These are phyloP conservation scores for Zosterops pallidus DNA, from an alignment of 2,113 vertebrate genomes.

Conservation along the genomic window DNA sequence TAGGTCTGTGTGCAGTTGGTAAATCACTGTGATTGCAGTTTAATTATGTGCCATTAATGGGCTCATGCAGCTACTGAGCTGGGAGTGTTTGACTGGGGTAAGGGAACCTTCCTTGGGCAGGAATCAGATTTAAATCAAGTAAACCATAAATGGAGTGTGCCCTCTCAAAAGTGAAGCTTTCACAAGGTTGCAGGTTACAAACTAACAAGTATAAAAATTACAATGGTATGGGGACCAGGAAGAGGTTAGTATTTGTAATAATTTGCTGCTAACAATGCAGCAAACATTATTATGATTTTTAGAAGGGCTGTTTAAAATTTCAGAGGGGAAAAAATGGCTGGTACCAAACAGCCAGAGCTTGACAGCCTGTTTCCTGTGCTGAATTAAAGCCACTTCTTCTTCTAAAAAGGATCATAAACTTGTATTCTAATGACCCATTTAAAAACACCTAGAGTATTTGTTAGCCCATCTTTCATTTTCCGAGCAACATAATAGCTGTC, in stretches of 20 bases:
- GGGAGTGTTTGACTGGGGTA: not conserved
- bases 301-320: not conserved
- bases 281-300: not conserved
- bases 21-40: not conserved
- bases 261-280: not conserved
- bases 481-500: not conserved
- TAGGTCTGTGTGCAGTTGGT: not conserved
- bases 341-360: not conserved
- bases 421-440: not conserved
- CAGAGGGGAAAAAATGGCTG: not conserved
- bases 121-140: not conserved
- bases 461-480: not conserved
- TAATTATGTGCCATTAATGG: constrained; percentile 2
- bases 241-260: not conserved
- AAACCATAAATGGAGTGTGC: not conserved
- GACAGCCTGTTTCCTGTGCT: not conserved
- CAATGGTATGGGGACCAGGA: not conserved
- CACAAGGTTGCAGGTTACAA: not conserved
- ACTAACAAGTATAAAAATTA: not conserved
- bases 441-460: not conserved
- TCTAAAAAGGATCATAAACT: not conserved
- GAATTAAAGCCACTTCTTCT: not conserved
- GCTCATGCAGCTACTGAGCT: not conserved
- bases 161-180: not conserved
- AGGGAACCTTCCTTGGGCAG: not conserved